These are phyloP conservation scores for Smutsia gigantea DNA, from an alignment of 2,797 vertebrate genomes.

Conservation along the genomic window DNA sequence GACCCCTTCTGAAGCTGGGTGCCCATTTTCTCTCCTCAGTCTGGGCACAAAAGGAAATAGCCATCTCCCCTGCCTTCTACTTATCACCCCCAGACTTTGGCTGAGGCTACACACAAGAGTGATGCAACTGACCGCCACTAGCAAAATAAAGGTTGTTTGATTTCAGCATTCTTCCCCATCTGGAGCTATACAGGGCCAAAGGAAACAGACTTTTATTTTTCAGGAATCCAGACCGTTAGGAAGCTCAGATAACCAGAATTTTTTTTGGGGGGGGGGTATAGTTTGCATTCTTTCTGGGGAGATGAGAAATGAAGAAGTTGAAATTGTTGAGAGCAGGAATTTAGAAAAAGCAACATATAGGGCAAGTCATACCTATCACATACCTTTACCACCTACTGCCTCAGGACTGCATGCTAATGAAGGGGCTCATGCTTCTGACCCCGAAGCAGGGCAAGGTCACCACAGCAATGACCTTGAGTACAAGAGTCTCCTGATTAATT, in stretches of 20 bases:
- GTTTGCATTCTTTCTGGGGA: slow-evolving; percentile 41
- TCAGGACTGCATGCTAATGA: background rate
- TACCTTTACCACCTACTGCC: background rate
- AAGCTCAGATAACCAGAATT: slow-evolving; percentile 60
- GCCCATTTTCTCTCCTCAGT: background rate
- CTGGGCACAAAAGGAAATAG: background rate
- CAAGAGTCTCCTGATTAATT: background rate
- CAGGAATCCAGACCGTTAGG: slow-evolving; percentile 33
- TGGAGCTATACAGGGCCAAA: slow-evolving; percentile 62
- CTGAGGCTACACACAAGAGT: background rate
- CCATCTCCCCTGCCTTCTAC: background rate
- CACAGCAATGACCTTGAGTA: background rate
- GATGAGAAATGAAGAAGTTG: background rate
- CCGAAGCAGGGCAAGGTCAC: background rate
- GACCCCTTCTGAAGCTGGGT: background rate
- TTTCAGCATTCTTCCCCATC: slow-evolving; percentile 33
- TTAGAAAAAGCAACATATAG: background rate
- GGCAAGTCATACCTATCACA: background rate
- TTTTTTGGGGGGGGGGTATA: background rate
- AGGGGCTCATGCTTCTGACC: background rate
- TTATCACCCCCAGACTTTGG: slow-evolving; percentile 40
- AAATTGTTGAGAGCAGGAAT: slow-evolving; percentile 23
- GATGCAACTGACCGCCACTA: background rate
- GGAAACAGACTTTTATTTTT: slow-evolving; percentile 68
- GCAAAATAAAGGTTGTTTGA: slow-evolving; percentile 33